Evolutionary conservation across 2,888 invertebrate genomes (phyloP), one percentile per base, ranked within the genome.

Genomic region (Carpatolechia fugitivella): DNA sequence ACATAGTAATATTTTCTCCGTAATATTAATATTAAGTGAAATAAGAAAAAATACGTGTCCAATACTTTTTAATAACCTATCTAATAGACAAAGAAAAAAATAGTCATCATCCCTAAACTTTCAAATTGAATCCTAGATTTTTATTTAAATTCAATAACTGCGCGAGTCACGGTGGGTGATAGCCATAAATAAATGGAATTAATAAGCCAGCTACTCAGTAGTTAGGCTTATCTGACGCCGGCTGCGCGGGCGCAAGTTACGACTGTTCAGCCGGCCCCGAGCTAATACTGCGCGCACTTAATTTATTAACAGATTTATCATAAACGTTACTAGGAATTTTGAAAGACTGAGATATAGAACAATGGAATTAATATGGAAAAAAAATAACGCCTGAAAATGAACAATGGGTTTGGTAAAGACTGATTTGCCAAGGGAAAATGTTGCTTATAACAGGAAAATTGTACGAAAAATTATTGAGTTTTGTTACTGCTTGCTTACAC

Each of bases 141-240:
- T 2, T n/a, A n/a, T 20, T 33, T 41, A 31, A 41, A 41, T 52
- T 33, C 41, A 52, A 41, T 41, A 13, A 31, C 7, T 29, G n/a
- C 30, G 16, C 20, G 20, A 51, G n/a, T 35, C 14, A 14, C n/a
- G 18, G 41, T 41, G 16, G 55, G 59, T 56, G 49, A 54, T 47
- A 46, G 64, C 58, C 66, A 66, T 76, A 74, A 74, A 74, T 69
- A 71, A 69, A 69, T 68, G 69, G 63, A 77, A 77, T 76, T 75
- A 74, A 75, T 75, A 76, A 75, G 74, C 70, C 68, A 68, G 68
- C 71, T 68, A 73, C 69, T 74, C 68, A 70, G 75, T 77, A 77
- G 77, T 77, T 75, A 74, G 68, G 61, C 70, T 75, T 66, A 68
- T 72, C 56, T 56, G 44, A 24, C 66, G 58, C 52, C 52, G 55